Conservation (phyloP, 2,113 vertebrate genomes). For the Sylvia atricapilla region DNA sequence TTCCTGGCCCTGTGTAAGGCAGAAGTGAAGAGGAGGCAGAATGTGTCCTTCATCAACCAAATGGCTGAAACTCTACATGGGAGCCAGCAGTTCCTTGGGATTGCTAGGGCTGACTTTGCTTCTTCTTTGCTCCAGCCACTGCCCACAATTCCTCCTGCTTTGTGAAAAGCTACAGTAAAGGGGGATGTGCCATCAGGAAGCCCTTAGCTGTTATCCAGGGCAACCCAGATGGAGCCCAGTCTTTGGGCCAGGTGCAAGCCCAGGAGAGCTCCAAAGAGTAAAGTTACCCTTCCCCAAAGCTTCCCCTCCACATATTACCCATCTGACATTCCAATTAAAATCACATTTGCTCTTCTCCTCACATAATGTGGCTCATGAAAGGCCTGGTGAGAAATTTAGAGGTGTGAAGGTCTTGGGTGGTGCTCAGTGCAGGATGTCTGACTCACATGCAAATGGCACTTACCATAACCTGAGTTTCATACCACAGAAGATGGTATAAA, state of each 20-base stretch:
- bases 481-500: background rate
- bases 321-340: background rate
- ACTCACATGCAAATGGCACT: background rate
- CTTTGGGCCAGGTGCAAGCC: background rate
- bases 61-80: fast-evolving
- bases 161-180: background rate
- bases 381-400: background rate
- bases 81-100: background rate
- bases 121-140: background rate
- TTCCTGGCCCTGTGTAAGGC: background rate
- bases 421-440: background rate
- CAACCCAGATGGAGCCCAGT: background rate
- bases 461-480: background rate
- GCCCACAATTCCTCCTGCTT: background rate
- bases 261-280: background rate
- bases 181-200: background rate
- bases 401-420: background rate
- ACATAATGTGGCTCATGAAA: background rate
- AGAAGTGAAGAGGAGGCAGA: background rate
- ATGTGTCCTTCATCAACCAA: background rate
- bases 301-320: background rate
- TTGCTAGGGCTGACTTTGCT: background rate
- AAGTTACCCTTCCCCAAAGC: background rate
- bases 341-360: background rate
- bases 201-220: background rate